phyloP scores from a whole-genome alignment of 1,140 invertebrate genomes.

The Dolichoris vasculosae region DNA sequence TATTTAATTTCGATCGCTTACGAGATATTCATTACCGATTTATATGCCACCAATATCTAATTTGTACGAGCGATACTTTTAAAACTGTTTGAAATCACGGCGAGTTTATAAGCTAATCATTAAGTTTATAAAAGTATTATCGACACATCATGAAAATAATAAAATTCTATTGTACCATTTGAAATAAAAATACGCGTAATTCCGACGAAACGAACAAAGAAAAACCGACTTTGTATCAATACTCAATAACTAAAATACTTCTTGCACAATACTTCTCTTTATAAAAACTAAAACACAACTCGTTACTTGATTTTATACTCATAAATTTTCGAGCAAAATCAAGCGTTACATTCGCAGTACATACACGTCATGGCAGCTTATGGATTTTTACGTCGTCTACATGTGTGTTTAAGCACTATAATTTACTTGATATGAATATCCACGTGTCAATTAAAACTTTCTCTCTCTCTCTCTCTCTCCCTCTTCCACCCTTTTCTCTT shows the following conservation, averaged over 20 bases:
- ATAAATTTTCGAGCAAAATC: background rate
- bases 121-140: too few species aligned
- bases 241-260: background rate
- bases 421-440: background rate
- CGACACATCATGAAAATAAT: too few species aligned
- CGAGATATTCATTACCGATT: too few species aligned
- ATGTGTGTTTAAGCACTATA: background rate
- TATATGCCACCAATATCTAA: too few species aligned
- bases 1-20: too few species aligned
- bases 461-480: background rate
- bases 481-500: background rate
- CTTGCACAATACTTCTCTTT: background rate
- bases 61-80: too few species aligned
- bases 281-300: background rate
- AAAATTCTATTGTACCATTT: too few species aligned
- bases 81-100: too few species aligned
- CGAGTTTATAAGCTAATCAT: too few species aligned
- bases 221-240: background rate
- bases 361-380: background rate
- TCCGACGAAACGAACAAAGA: background rate
- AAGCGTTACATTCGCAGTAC: background rate
- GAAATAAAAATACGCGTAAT: background rate
- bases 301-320: background rate
- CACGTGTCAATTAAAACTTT: constrained; percentile 14
- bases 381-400: background rate